These are phyloP conservation scores for Gallinago undulata DNA, from an alignment of 2,113 vertebrate genomes.

Conservation along the genomic window DNA sequence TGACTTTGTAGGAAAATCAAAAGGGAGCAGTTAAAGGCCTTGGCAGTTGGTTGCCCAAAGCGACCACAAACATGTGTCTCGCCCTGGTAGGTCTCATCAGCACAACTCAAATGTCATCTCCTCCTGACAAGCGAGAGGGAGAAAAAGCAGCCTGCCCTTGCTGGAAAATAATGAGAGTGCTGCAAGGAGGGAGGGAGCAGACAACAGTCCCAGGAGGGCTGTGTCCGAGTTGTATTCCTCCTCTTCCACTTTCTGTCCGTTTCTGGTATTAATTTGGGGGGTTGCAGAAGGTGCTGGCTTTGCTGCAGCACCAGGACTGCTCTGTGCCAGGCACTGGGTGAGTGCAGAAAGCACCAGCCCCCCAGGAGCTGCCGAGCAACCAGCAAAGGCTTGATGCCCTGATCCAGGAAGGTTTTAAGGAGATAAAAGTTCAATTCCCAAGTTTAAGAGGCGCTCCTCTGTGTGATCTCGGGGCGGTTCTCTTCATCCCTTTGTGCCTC, in stretches of 20 bases:
- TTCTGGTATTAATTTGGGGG: neutral
- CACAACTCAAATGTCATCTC: conserved; percentile 24
- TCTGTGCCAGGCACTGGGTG: neutral
- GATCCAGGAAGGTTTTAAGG: neutral
- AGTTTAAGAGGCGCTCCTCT: neutral
- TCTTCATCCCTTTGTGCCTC: neutral
- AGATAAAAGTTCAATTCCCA: neutral
- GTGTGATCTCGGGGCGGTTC: neutral
- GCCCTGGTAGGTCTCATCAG: conserved; percentile 47
- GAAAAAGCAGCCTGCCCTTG: neutral
- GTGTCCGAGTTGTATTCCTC: neutral
- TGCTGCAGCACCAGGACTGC: neutral
- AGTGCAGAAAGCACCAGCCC: neutral
- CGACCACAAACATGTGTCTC: conserved; percentile 50
- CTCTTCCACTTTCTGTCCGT: neutral
- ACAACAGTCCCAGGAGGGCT: neutral
- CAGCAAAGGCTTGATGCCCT: neutral
- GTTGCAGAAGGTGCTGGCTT: neutral
- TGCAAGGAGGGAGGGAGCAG: neutral
- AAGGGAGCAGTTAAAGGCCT: conserved; percentile 8
- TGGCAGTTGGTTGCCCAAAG: conserved; percentile 47
- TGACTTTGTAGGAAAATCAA: neutral
- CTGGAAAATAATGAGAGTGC: neutral
- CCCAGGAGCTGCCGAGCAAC: neutral
- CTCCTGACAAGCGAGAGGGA: neutral